These are phyloP conservation scores for Pelmatolapia mariae DNA, from an alignment of 2,113 vertebrate species.

Conservation along the genomic window DNA sequence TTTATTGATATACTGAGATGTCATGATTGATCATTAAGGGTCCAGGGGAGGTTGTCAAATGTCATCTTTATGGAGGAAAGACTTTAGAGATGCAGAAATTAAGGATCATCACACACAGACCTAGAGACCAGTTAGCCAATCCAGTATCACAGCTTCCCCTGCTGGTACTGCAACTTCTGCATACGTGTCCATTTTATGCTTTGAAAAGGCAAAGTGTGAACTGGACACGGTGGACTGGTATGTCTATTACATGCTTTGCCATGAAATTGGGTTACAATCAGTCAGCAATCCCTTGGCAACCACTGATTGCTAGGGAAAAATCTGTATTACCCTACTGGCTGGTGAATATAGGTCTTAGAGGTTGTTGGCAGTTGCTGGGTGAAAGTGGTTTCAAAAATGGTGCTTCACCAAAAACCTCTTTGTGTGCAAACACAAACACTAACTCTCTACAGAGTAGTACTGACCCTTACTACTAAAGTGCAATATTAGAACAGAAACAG, in stretches of 20 bases:
- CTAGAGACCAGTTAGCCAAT: not conserved
- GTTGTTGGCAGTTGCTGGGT: not conserved
- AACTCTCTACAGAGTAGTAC: not conserved
- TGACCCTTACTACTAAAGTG: not conserved
- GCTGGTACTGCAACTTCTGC: not conserved
- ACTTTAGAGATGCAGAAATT: not conserved
- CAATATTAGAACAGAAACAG: not conserved
- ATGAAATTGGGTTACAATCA: not conserved
- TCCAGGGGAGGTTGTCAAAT: not conserved
- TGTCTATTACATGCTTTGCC: not conserved
- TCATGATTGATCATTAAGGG: not conserved
- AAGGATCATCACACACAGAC: not conserved
- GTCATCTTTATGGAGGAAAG: not conserved
- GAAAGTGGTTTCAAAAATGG: not conserved
- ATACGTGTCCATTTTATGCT: not conserved
- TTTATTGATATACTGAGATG: not conserved
- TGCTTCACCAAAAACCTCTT: not conserved
- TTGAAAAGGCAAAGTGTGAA: not conserved
- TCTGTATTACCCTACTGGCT: not conserved
- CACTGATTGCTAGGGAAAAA: not conserved
- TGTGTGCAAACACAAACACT: not conserved
- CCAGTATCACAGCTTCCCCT: not conserved
- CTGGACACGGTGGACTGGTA: not conserved
- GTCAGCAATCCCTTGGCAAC: not conserved
- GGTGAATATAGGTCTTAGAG: not conserved